Evolutionary conservation across 2,113 vertebrate species (phyloP), one percentile per base, ranked within the genome.

Genomic region (Calypte anna): DNA sequence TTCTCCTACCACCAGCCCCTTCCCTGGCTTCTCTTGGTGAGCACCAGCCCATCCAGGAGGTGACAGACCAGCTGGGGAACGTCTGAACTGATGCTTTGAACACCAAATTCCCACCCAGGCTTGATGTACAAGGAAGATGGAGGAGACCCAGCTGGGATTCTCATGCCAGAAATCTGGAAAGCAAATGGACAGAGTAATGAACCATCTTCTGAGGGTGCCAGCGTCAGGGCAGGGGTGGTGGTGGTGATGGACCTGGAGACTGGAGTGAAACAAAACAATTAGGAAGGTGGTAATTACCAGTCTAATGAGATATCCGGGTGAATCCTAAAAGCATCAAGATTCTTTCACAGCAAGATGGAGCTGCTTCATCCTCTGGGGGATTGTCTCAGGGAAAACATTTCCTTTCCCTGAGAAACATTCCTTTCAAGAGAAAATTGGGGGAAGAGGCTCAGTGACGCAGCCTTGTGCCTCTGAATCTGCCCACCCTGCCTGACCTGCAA

Each of bases 321-420:
- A 75, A 91, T n/a, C 81, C 78, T 96, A 91, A 96, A 96, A 95
- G 93, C 94, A 93, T 87, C 8, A 2, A 50, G n/a, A 76, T 91
- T 89, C 70, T 94, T 94, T 87, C 90, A 61, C 50, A 44, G 66
- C 1, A 3, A 96, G 81, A 86, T 57, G 33, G 3, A 89, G 74
- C 75, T 54, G 74, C 74, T 46, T 27, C 1, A 0, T 85, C 88
- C 93, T 91, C 96, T 88, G 85, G 91, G 74, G 55, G 50, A 88
- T 95, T 96, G 1, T 2, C 61, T 50, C 0, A 6, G 67, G 53
- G 50, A 51, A 76, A 94, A 69, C 93, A 95, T 91, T 94, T 96
- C 84, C 90, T 96, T 94, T 94, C 75, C 82, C 15, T 33, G 33
- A 33, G 33, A 33, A 33, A 33, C 33, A 33, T 33, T 33, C 33